A percentile compares a stretch with the other conserved stretches of the same genome.
Evolutionary conservation across 2,113 vertebrate genomes (phyloP).

Genomic region (Sarotherodon lohbergeri): DNA sequence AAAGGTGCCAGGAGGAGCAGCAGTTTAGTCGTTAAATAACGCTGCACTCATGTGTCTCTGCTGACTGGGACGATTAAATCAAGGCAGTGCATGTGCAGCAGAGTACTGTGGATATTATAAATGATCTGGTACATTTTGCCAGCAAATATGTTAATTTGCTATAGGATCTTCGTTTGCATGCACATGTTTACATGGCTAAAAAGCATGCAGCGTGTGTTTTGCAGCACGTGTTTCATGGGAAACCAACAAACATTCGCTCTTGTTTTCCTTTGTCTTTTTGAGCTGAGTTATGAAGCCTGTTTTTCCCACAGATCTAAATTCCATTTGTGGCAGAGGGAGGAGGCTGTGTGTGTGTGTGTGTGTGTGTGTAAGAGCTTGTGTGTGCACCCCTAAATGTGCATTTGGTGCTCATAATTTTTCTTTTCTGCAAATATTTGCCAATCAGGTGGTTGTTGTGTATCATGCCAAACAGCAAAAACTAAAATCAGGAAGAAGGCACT

Average conservation of each 20-base stretch:
- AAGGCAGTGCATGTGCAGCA: background rate
- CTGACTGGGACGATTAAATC: background rate
- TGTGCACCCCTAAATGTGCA: background rate
- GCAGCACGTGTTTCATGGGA: background rate
- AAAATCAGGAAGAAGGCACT: background rate
- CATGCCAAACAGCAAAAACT: background rate
- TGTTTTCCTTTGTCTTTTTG: background rate
- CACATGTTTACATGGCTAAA: background rate
- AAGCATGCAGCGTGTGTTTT: background rate
- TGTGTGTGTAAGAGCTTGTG: background rate
- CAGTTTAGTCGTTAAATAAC: background rate
- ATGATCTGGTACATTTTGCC: background rate
- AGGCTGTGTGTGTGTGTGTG: background rate
- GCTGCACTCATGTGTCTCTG: background rate
- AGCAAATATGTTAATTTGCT: background rate
- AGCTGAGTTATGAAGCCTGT: background rate
- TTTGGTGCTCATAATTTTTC: background rate
- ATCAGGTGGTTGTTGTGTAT: background rate
- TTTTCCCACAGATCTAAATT: background rate
- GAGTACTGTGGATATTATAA: background rate
- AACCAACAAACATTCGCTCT: background rate
- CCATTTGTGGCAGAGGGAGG: background rate
- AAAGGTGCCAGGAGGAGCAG: background rate
- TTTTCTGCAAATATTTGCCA: background rate
- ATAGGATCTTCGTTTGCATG: fast-evolving